Evolutionary conservation across 2,113 vertebrate species (phyloP).

Genomic region (Heterochromis multidens): DNA sequence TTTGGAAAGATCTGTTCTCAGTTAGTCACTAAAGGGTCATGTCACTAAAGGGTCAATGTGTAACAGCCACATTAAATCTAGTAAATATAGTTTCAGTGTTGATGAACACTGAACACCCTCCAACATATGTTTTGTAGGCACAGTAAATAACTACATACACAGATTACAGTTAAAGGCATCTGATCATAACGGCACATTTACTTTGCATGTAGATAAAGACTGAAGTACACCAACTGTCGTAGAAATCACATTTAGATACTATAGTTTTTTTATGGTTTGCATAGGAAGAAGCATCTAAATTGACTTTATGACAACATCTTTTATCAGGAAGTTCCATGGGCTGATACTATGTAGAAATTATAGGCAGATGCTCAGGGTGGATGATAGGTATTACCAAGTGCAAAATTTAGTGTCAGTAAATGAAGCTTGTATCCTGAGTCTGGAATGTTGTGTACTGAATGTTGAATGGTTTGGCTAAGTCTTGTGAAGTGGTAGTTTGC

Average conservation of each 20-base stretch:
- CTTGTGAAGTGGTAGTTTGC: neutral
- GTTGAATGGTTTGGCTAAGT: neutral
- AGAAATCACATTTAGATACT: neutral
- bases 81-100: neutral
- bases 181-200: neutral
- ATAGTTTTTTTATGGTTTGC: neutral
- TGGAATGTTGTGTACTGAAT: neutral
- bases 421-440: neutral
- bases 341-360: neutral
- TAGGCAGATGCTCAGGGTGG: neutral
- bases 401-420: neutral
- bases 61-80: neutral
- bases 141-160: neutral
- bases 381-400: neutral
- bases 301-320: neutral
- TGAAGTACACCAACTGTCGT: neutral
- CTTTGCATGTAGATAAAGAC: neutral
- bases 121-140: neutral
- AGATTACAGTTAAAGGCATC: neutral
- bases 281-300: neutral
- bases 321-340: neutral
- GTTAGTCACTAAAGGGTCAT: neutral
- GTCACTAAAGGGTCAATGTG: neutral
- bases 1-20: neutral
- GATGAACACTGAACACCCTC: neutral